Evolutionary conservation across 2,113 vertebrate genomes (phyloP).

Genomic region (Tragelaphus buxtoni): DNA sequence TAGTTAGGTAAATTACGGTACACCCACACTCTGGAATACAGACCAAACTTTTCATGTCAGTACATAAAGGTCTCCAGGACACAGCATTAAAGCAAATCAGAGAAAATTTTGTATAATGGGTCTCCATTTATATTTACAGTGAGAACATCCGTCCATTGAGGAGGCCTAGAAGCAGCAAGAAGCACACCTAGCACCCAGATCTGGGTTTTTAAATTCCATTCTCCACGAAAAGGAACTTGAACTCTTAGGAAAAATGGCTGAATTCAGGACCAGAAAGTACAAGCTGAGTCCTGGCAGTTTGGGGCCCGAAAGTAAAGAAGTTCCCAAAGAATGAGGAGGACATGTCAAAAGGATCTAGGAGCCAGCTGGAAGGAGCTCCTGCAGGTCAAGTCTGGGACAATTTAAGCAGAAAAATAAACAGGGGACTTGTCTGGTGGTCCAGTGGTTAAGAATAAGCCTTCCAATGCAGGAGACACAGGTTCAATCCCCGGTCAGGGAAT

Average conservation of each 20-base stretch:
- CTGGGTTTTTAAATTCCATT: not conserved
- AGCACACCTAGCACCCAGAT: not conserved
- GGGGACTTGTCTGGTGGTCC: not conserved
- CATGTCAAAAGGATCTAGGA: not conserved
- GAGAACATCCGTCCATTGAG: not conserved
- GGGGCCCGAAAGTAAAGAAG: not conserved
- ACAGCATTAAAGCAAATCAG: not conserved
- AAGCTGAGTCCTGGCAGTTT: not conserved
- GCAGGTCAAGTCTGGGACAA: not conserved
- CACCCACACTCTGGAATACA: not conserved
- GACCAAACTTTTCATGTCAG: not conserved
- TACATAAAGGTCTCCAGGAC: not conserved
- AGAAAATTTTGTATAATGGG: not conserved
- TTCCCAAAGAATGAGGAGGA: not conserved
- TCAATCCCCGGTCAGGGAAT: not conserved
- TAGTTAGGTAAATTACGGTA: not conserved
- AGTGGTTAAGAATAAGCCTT: not conserved
- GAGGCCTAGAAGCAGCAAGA: not conserved
- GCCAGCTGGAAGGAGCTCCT: not conserved
- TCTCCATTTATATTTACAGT: not conserved
- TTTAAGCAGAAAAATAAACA: not conserved
- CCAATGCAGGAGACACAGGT: not conserved
- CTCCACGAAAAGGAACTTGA: not conserved
- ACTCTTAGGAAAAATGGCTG: not conserved
- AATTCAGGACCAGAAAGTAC: not conserved